Conservation (phyloP, 1,140 invertebrate genomes). For the Ditylenchus dipsaci region DNA sequence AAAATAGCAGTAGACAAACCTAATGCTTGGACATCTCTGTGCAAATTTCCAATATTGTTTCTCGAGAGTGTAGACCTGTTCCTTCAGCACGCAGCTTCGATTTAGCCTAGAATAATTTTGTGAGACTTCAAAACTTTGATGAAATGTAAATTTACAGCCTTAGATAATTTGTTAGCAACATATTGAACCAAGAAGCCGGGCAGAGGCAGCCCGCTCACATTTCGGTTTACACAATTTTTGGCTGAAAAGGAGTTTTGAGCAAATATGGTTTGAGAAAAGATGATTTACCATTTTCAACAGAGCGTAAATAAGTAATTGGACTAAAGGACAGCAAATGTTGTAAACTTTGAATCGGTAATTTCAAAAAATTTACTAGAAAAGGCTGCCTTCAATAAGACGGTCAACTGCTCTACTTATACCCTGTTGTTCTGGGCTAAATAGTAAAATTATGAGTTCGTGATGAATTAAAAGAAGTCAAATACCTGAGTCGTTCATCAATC, state of each 20-base stretch:
- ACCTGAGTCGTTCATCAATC: not conserved
- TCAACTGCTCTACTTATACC: slow-evolving; percentile 39
- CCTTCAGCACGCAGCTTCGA: slow-evolving; percentile 24
- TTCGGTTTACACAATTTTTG: slow-evolving; percentile 34
- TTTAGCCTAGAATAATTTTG: slow-evolving; percentile 23
- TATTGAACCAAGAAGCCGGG: slow-evolving; percentile 14
- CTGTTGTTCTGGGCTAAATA: slow-evolving; percentile 26
- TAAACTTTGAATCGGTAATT: no score
- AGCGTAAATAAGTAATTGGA: slow-evolving; percentile 35
- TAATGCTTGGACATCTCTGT: slow-evolving; percentile 38
- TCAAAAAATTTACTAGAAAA: slow-evolving; percentile 31
- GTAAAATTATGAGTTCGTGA: no score
- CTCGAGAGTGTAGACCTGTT: slow-evolving; percentile 23
- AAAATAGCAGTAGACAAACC: not conserved
- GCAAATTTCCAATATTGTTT: slow-evolving; percentile 44
- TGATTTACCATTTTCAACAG: slow-evolving; percentile 33
- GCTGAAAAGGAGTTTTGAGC: not conserved
- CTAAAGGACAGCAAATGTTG: slow-evolving; percentile 30
- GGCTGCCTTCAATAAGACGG: slow-evolving; percentile 41
- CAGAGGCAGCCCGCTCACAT: slow-evolving; percentile 37
- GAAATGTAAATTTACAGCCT: slow-evolving; percentile 14
- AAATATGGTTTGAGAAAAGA: no score
- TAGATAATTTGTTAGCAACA: slow-evolving; percentile 35
- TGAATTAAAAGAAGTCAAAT: not conserved
- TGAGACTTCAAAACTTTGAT: slow-evolving; percentile 4